Conservation (phyloP, 2,888 invertebrate genomes). For the Pelosia muscerda region DNA sequence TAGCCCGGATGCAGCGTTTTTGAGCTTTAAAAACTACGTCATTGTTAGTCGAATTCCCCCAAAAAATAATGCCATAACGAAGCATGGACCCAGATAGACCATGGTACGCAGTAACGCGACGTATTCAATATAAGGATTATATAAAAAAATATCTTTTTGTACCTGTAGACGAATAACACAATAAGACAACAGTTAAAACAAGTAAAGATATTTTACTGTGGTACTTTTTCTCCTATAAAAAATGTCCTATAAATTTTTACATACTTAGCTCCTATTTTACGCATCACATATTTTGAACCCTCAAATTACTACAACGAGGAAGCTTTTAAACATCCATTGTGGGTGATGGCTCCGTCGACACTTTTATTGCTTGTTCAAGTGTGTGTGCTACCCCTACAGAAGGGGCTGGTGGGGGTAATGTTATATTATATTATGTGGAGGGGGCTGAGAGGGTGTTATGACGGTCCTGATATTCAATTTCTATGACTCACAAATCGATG, state of each 20-base stretch:
- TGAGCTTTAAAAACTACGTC: too few species aligned
- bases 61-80: too few species aligned
- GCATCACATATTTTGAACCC: neutral
- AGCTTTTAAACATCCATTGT: neutral
- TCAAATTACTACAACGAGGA: neutral
- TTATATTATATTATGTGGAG: neutral
- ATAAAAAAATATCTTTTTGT: too few species aligned
- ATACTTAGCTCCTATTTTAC: neutral
- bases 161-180: too few species aligned
- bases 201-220: too few species aligned
- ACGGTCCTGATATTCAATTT: neutral
- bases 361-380: slow-evolving; percentile 4
- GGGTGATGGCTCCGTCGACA: neutral
- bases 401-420: neutral
- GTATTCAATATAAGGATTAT: too few species aligned
- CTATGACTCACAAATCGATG: neutral
- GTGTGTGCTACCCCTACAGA: neutral
- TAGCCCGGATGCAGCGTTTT: too few species aligned
- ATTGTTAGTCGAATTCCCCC: too few species aligned
- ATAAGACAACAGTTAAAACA: too few species aligned
- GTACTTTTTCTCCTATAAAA: too few species aligned
- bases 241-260: neutral
- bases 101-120: too few species aligned
- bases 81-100: too few species aligned
- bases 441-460: neutral